A percentile compares a stretch with the other conserved stretches of the same genome.
phyloP scores from a whole-genome alignment of 2,797 vertebrate species.

The Nasua narica region DNA sequence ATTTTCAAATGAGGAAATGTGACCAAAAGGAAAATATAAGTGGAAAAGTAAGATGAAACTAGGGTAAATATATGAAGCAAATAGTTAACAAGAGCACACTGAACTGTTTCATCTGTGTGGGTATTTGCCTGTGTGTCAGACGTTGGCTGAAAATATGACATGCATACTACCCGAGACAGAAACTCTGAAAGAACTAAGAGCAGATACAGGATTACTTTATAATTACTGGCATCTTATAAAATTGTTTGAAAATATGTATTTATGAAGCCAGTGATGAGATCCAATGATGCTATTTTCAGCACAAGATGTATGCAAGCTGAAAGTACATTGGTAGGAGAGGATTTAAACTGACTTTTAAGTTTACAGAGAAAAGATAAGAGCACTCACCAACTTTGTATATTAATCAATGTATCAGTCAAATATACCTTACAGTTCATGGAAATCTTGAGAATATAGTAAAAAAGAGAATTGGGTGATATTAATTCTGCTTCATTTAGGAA shows the following conservation, averaged over 20 bases:
- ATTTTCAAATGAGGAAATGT: not conserved
- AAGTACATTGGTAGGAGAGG: not conserved
- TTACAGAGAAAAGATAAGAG: not conserved
- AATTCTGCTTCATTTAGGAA: not conserved
- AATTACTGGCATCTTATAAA: not conserved
- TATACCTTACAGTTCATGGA: not conserved
- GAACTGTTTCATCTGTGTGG: not conserved
- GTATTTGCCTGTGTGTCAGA: not conserved
- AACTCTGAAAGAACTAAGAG: not conserved
- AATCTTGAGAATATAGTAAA: not conserved
- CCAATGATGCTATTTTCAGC: not conserved
- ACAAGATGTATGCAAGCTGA: not conserved
- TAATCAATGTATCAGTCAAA: not conserved
- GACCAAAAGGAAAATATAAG: not conserved
- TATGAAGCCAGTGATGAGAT: not conserved
- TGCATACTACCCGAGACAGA: not conserved
- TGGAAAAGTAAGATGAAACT: not conserved
- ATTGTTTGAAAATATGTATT: not conserved
- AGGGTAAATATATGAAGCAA: not conserved
- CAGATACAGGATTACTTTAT: not conserved
- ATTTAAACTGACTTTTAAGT: not conserved
- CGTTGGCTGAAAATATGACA: not conserved
- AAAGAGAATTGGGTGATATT: not conserved
- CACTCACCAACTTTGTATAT: not conserved
- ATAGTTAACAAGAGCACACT: not conserved